phyloP scores from a whole-genome alignment of 1,140 invertebrate genomes.

The Conus betulinus region DNA sequence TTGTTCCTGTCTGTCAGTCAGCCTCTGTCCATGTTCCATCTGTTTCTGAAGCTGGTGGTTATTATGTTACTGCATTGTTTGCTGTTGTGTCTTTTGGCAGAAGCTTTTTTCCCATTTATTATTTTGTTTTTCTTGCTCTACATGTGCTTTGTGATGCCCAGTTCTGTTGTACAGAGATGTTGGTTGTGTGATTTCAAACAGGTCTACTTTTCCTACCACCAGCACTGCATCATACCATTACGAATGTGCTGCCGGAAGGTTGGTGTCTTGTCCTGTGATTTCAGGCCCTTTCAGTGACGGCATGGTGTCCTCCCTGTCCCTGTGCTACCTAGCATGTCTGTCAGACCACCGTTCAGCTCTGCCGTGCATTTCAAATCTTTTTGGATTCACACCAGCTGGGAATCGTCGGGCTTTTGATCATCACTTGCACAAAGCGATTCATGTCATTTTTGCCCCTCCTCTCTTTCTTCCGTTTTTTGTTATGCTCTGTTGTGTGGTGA shows the following conservation, averaged over 20 bases:
- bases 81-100: background rate
- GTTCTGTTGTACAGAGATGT: background rate
- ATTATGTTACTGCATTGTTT: background rate
- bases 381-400: background rate
- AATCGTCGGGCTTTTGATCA: background rate
- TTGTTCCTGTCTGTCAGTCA: background rate
- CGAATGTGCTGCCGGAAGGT: slow-evolving; percentile 38
- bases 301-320: background rate
- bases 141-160: background rate
- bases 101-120: background rate
- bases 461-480: background rate
- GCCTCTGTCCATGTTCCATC: background rate
- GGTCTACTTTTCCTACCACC: slow-evolving; percentile 33
- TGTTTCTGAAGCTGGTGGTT: background rate
- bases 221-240: slow-evolving; percentile 35
- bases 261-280: slow-evolving; percentile 30
- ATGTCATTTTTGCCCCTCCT: background rate
- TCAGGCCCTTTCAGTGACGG: background rate
- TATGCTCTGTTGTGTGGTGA: background rate
- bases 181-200: slow-evolving; percentile 16
- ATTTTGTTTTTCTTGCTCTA: background rate
- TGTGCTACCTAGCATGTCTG: slow-evolving; percentile 18
- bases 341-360: background rate
- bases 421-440: background rate
- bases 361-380: background rate